Base-by-base conservation (phyloP, 1,140 invertebrate species). In the Telenomus remus region DNA sequence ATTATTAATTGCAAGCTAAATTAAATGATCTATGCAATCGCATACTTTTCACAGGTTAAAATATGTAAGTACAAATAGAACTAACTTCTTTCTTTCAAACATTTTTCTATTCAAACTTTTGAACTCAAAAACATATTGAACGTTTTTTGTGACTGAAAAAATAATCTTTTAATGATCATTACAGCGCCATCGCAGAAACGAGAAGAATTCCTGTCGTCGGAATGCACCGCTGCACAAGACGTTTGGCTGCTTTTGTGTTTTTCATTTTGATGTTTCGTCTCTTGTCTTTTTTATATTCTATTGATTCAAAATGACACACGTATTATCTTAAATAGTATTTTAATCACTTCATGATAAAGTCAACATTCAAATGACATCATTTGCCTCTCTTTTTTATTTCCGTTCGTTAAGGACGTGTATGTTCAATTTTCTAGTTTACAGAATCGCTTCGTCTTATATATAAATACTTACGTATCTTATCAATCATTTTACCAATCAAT, bases 271-370 rank as follows among this genome's bases (percentile, higher is more conserved):
- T 66, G 33, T 64, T 39, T 65, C 57, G 34, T 66, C 34, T 27
- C n/a, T n/a, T n/a, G n/a, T 27, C 2, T 61, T 39, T 44, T 13
- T 12, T 44, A 13, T 44, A 3, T 13, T 13, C 1, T 44, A 44
- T 13, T 44, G 2, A 13, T 39, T 39, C 12, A 77, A 72, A 72
- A 66, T 72, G 51, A 57, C 74, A 68, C 75, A 73, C 70, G 75
- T 72, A 69, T 77, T 72, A 77, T 77, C 75, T 77, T 77, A 64
- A 66, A 77, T 77, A 64, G 75, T 77, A 72, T 77, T 59, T 49
- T 49, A 33, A 10, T 12, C 43, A 44, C 43, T 1, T n/a, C 43
- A 13, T 44, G 12, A 13, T 44, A 14, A 44, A 47, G 37, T 53
- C 33, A 5, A 56, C 44, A 48, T 13, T 48, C 43, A 47, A 72